Base-by-base conservation (phyloP, 2,888 invertebrate genomes). In the Belgica antarctica region DNA sequence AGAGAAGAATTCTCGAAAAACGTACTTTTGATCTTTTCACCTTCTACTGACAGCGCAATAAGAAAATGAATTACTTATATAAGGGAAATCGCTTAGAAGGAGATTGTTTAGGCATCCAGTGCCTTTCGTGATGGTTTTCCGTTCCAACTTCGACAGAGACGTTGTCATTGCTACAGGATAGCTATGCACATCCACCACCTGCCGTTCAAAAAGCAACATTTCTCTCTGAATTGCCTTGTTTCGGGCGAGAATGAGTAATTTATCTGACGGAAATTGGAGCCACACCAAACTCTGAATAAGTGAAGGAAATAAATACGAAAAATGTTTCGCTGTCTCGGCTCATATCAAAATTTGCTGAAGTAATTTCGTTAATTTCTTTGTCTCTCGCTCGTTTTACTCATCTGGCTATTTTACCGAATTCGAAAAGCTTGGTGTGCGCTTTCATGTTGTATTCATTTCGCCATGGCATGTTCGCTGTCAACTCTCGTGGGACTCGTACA, bases 291-390 rank as follows among this genome's bases (percentile, higher is more conserved):
- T n/a, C n/a, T 22, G 22, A n/a, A 17, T 3, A 22, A 52, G 22
- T 22, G 22, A 22, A 52, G 52, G 22, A 52, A 52, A 52, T 19
- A 22, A 52, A 52, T 22, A 52, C 4, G 12, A 52, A 19, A 52
- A 22, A 12, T 52, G 17, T 22, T 17, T 52, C 7, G 41, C 15
- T 15, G 41, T 41, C 41, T 12, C 3, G 15, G 41, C 41, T 41
- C 15, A 41, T 41, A 41, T 17, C 52, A 22, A 52, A 52, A 52
- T 22, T 22, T 52, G 52, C 52, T 59, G 22, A 19, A 59, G 25
- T 59, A 59, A 59, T 59, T 27, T 59, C 25, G 27, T 59, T 59
- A 59, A 59, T 59, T 59, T 59, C 59, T 59, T 15, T 46, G 17
- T 52, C 22, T 52, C n/a, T n/a, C n/a, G n/a, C n/a, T n/a, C n/a